A percentile compares a stretch with the other conserved stretches of the same genome.
phyloP scores from a whole-genome alignment of 2,113 vertebrate species.

The Carassius carassius region DNA sequence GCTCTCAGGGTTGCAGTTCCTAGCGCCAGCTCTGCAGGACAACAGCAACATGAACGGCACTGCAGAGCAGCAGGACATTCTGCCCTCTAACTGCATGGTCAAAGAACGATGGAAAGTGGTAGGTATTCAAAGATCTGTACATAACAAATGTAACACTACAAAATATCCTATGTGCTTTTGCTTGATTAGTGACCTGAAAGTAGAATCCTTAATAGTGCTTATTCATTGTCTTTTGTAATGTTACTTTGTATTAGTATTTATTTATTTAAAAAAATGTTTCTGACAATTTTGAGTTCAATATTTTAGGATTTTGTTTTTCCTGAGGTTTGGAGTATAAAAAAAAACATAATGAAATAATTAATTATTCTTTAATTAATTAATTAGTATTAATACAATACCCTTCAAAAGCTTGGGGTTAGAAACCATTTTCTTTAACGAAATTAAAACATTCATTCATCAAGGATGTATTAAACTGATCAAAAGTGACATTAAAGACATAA shows the following conservation, averaged over 20 bases:
- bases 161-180: neutral
- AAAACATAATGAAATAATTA: too few species aligned
- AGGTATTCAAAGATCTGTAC: slow-evolving; percentile 68
- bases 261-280: too few species aligned
- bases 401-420: too few species aligned
- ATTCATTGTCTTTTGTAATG: neutral
- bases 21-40: slow-evolving; percentile 93
- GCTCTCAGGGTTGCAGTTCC: slow-evolving; percentile 92
- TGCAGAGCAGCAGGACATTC: slow-evolving; percentile 95
- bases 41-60: slow-evolving; percentile 98
- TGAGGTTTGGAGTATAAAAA: neutral
- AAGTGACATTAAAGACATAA: neutral
- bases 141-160: neutral
- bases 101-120: slow-evolving; percentile 99
- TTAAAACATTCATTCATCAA: neutral
- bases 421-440: neutral
- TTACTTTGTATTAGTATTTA: neutral
- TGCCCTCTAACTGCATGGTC: slow-evolving; percentile 96
- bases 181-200: neutral
- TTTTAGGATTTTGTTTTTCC: neutral
- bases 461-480: neutral
- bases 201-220: neutral
- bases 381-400: too few species aligned
- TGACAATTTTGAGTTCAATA: neutral
- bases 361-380: too few species aligned